phyloP scores from a whole-genome alignment of 2,888 invertebrate species.

The Synanthedon formicaeformis region DNA sequence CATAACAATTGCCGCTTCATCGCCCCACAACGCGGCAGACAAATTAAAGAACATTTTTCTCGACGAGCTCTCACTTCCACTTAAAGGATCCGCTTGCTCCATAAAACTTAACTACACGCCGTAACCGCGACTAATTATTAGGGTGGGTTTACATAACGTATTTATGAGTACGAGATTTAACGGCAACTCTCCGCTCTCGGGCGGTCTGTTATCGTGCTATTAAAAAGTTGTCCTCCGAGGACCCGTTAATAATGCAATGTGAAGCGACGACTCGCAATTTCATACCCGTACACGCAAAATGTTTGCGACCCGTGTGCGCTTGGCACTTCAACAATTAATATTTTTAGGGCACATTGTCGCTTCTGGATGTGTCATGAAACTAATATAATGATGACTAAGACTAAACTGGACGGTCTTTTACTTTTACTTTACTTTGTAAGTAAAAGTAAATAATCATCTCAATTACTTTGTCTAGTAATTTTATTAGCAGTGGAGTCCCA shows the following conservation, averaged over 20 bases:
- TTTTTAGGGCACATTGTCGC: too few species aligned
- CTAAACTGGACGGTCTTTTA: too few species aligned
- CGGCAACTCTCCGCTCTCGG: conserved; percentile 53
- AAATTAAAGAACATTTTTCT: conserved; percentile 67
- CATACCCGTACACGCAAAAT: neutral
- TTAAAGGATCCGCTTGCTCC: conserved; percentile 41
- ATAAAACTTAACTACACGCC: conserved; percentile 66
- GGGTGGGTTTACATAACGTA: conserved; percentile 69
- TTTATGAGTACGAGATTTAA: conserved; percentile 68
- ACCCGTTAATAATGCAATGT: conserved; percentile 61
- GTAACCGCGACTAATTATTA: conserved; percentile 69
- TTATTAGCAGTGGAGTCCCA: too few species aligned
- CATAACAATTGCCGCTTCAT: conserved; percentile 61
- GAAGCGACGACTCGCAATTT: conserved; percentile 13
- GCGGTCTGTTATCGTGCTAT: conserved; percentile 67
- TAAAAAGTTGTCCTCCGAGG: conserved; percentile 67
- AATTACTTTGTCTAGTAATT: too few species aligned
- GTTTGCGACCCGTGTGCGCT: neutral
- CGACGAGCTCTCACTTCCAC: conserved; percentile 37
- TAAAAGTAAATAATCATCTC: too few species aligned
- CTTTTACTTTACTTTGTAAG: too few species aligned
- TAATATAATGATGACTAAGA: too few species aligned
- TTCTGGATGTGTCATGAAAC: too few species aligned
- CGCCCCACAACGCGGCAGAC: conserved; percentile 48
- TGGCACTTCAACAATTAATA: too few species aligned